Percentiles rank a stretch among this genome's conserved stretches.
phyloP scores from a whole-genome alignment of 2,113 vertebrate species.

The Spea multiplicata region DNA sequence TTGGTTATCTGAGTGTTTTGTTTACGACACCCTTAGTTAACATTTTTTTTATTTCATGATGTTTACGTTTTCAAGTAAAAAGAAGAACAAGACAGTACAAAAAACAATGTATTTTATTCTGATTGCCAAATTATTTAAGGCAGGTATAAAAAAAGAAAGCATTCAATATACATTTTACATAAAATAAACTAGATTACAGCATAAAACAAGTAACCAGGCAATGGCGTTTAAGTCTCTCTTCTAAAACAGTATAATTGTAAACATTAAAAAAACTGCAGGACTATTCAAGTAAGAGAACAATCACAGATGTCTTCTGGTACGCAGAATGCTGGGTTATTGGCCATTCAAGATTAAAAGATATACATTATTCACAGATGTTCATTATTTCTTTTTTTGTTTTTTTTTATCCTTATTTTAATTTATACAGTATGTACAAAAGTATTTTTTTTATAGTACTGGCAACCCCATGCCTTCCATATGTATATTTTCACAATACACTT shows the following conservation, averaged over 20 bases:
- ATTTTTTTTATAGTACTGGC: slow-evolving; percentile 85
- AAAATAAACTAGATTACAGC: slow-evolving; percentile 86
- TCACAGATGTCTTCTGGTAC: slow-evolving; percentile 83
- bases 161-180: slow-evolving; percentile 84
- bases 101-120: slow-evolving; percentile 86
- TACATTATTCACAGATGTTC: slow-evolving; percentile 86
- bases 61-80: not conserved
- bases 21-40: too few species aligned
- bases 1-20: too few species aligned
- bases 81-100: slow-evolving; percentile 67
- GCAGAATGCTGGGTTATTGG: slow-evolving; percentile 82
- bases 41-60: too few species aligned
- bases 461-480: slow-evolving; percentile 82
- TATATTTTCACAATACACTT: slow-evolving; percentile 92
- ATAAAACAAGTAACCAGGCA: slow-evolving; percentile 88
- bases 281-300: slow-evolving; percentile 97
- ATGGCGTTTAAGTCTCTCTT: slow-evolving; percentile 82
- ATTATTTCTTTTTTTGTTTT: slow-evolving; percentile 68
- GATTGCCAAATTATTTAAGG: slow-evolving; percentile 99
- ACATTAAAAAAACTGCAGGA: slow-evolving; percentile 89
- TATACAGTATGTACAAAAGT: slow-evolving; percentile 96
- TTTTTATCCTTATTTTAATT: slow-evolving; percentile 67
- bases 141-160: slow-evolving; percentile 97
- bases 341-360: slow-evolving; percentile 82
- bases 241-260: slow-evolving; percentile 91